Conservation (phyloP, 2,113 vertebrate species). For the Colistium nudipinnis region DNA sequence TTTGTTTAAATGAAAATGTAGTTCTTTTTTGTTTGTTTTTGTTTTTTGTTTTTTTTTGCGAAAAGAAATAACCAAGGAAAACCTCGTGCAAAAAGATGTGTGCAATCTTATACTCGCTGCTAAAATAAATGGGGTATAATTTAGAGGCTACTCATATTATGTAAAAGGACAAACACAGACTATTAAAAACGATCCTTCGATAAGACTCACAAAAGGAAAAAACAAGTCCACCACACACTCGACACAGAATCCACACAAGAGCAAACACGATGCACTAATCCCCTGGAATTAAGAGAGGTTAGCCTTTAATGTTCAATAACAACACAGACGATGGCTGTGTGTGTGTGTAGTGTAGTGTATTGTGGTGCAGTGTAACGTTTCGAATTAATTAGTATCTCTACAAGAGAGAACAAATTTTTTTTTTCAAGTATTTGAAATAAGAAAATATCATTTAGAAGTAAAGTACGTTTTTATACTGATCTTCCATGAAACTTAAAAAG, state of each 20-base stretch:
- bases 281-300: constrained; percentile 54
- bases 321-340: constrained; percentile 21
- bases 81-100: neutral
- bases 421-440: neutral
- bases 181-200: neutral
- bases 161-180: neutral
- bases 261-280: constrained; percentile 53
- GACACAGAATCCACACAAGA: constrained; percentile 24
- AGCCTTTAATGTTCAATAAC: constrained; percentile 49
- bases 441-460: neutral
- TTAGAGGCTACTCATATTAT: neutral
- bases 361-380: constrained; percentile 25
- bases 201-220: neutral
- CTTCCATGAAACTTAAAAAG: neutral
- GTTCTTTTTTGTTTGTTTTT: neutral
- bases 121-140: neutral
- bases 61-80: neutral
- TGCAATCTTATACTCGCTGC: neutral
- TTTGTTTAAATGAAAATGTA: neutral
- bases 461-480: neutral
- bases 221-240: neutral
- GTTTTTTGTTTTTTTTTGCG: no score
- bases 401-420: neutral
- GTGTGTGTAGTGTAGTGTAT: constrained; percentile 8
- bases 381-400: neutral